These are phyloP conservation scores for Argyresthia goedartella DNA, from an alignment of 2,888 invertebrate species.

Conservation along the genomic window DNA sequence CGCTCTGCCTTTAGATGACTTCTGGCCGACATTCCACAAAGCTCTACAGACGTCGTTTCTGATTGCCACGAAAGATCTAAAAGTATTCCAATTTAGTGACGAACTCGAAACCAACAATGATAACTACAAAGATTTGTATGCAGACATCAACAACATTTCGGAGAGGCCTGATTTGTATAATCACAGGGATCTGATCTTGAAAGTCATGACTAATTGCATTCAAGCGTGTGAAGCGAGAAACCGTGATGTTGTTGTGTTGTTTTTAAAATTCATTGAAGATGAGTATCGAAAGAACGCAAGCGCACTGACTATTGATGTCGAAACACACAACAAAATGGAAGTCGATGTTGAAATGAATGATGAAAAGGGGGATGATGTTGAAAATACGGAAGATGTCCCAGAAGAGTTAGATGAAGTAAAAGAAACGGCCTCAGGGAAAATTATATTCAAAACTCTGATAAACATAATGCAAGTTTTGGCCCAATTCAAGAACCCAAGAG, in stretches of 20 bases:
- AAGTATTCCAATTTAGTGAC: constrained; percentile 37
- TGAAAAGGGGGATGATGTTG: constrained; percentile 37
- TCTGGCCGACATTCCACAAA: constrained; percentile 79
- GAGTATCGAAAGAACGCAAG: constrained; percentile 54
- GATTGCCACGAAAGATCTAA: constrained; percentile 48
- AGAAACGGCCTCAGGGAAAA: constrained; percentile 48
- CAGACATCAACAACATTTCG: constrained; percentile 45
- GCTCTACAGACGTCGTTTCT: constrained; percentile 68
- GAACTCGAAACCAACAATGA: constrained; percentile 40
- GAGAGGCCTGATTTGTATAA: constrained; percentile 80
- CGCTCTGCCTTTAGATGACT: constrained; percentile 69
- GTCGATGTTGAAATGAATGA: constrained; percentile 28
- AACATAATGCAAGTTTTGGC: constrained; percentile 82
- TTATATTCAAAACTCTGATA: constrained; percentile 67
- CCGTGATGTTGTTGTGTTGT: constrained; percentile 82
- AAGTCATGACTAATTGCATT: constrained; percentile 80
- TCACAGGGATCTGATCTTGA: constrained; percentile 86
- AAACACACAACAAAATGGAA: constrained; percentile 64
- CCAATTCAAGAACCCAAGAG: constrained; percentile 84
- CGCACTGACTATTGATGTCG: constrained; percentile 70
- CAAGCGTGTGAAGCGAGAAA: constrained; percentile 85
- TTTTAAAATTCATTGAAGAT: constrained; percentile 83
- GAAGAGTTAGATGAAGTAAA: constrained; percentile 35
- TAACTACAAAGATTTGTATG: constrained; percentile 38
- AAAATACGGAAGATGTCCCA: constrained; percentile 39